Conservation (phyloP, 2,113 vertebrate species). For the Apteryx owenii region DNA sequence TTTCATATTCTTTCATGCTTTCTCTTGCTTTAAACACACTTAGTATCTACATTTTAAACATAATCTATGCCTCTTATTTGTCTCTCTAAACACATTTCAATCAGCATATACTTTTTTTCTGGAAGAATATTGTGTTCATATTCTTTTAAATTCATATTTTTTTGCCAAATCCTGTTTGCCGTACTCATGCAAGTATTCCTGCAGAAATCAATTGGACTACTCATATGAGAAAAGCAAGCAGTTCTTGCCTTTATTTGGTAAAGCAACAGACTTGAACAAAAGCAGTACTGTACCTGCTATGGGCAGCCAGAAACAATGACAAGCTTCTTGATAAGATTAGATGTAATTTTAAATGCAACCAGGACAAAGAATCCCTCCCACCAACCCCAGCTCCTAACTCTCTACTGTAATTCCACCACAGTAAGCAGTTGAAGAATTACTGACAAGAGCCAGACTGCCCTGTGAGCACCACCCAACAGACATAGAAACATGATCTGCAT, state of each 20-base stretch:
- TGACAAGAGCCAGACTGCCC: conserved; percentile 78
- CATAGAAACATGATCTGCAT: conserved; percentile 76
- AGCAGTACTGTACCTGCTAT: conserved; percentile 88
- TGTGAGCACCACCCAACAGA: conserved; percentile 74
- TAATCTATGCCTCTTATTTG: conserved; percentile 22
- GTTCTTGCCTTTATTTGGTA: conserved; percentile 81
- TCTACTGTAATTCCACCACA: conserved; percentile 80
- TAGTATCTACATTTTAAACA: not conserved
- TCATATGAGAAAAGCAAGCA: conserved; percentile 54
- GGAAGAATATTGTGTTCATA: conserved; percentile 80
- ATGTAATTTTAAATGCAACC: conserved; percentile 82
- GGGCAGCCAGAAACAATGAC: conserved; percentile 84
- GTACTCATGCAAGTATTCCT: conserved; percentile 19
- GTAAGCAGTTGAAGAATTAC: conserved; percentile 77
- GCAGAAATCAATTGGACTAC: conserved; percentile 23
- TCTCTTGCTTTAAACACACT: not conserved
- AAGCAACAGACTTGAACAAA: conserved; percentile 86
- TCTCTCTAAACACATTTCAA: conserved; percentile 52
- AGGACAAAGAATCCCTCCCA: conserved; percentile 81
- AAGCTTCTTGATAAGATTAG: conserved; percentile 87
- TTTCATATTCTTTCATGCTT: conserved; percentile 13
- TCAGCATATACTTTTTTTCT: conserved; percentile 73
- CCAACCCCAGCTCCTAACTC: conserved; percentile 68
- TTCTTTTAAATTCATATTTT: conserved; percentile 72
- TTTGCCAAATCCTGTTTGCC: conserved; percentile 47